These are phyloP conservation scores for Chrysogorgia sp. DNA, from an alignment of 92 coral and sea anemone species.

Conservation along the genomic window DNA sequence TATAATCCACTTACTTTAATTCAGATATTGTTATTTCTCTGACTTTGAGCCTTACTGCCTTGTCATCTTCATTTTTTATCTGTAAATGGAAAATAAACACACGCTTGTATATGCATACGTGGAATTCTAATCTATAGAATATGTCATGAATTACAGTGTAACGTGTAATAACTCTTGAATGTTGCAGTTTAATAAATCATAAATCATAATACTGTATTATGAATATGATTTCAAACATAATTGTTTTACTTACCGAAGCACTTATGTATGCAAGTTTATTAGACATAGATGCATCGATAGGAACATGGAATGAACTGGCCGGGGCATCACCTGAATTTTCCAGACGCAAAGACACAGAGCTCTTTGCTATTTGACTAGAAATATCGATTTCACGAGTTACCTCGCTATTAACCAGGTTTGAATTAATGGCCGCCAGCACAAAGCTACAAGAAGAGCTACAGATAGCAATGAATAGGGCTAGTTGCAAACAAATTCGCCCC, in stretches of 20 bases:
- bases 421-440: conserved; percentile 73
- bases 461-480: conserved; percentile 71
- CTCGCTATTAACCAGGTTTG: conserved; percentile 71
- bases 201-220: not conserved
- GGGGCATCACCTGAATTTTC: conserved; percentile 89
- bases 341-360: conserved; percentile 75
- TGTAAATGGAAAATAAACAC: not conserved
- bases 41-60: not conserved
- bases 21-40: conserved; percentile 3
- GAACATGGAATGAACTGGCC: conserved; percentile 62
- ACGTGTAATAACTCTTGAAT: no score
- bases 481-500: conserved; percentile 63
- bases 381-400: conserved; percentile 97
- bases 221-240: not conserved
- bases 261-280: conserved; percentile 83
- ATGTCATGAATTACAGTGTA: no score
- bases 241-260: conserved; percentile 69
- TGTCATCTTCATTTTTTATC: conserved; percentile 10
- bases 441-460: conserved; percentile 59
- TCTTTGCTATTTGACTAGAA: conserved; percentile 81
- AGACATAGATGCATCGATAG: conserved; percentile 85
- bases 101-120: not conserved
- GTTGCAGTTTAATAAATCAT: no score
- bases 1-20: conserved; percentile 19
- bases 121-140: not conserved